Conservation (phyloP, 37 sponge, comb jelly and placozoan genomes). For the Cliona cf. orientalis region DNA sequence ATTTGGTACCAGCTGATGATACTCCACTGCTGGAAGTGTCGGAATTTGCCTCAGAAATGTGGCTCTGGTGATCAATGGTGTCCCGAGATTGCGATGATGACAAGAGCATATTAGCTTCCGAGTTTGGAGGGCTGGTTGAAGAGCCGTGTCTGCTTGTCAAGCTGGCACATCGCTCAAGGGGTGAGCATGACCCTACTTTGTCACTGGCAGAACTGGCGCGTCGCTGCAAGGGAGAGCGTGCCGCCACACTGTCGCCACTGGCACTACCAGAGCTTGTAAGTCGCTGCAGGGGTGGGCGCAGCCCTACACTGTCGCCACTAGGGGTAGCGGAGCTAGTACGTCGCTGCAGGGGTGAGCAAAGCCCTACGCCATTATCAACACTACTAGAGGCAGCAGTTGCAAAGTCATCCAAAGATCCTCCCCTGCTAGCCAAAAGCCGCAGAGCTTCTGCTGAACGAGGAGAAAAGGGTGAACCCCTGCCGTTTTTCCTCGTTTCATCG, state of each 20-base stretch:
- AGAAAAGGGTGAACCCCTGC: too few relatives aligned
- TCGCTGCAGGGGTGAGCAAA: too few relatives aligned
- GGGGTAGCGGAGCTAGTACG: too few relatives aligned
- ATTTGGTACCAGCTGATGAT: slow-evolving; percentile 46
- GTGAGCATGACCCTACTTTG: neutral
- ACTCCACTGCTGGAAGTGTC: slow-evolving; percentile 65
- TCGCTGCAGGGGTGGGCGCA: too few relatives aligned
- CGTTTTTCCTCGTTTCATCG: too few relatives aligned
- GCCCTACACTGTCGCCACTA: too few relatives aligned
- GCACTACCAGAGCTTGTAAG: too few relatives aligned
- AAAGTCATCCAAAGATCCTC: too few relatives aligned
- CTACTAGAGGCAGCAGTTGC: too few relatives aligned
- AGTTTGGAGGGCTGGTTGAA: neutral
- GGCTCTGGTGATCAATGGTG: neutral
- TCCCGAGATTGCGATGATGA: neutral
- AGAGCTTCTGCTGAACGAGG: too few relatives aligned
- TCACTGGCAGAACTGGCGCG: neutral
- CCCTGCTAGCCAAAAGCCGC: too few relatives aligned
- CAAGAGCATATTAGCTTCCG: neutral
- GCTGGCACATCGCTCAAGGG: neutral
- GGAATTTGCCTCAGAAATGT: neutral
- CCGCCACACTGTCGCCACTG: neutral
- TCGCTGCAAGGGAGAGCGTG: neutral
- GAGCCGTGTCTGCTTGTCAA: neutral
- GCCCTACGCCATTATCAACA: too few relatives aligned